Percentiles rank a stretch among this genome's conserved stretches.
These are phyloP conservation scores for Oreamnos americanus DNA, from an alignment of 2,113 vertebrate genomes.

Conservation along the genomic window DNA sequence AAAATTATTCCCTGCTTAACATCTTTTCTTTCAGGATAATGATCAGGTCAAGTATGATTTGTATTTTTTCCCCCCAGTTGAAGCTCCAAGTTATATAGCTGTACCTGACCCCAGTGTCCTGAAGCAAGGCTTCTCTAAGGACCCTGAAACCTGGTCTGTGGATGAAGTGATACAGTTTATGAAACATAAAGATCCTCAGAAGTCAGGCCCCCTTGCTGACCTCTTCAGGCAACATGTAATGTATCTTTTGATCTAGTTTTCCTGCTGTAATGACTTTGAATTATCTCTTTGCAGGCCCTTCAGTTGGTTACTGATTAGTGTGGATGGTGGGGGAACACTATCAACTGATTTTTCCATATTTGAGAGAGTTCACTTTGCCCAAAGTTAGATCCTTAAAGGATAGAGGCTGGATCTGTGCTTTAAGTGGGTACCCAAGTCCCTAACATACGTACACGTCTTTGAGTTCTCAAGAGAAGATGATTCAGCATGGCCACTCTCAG, in stretches of 20 bases:
- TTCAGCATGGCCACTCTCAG: background rate
- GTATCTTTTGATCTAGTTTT: conserved; percentile 68
- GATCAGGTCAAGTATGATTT: conserved; percentile 64
- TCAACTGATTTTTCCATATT: conserved; percentile 33
- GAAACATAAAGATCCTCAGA: conserved; percentile 90
- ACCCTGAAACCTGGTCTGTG: conserved; percentile 93
- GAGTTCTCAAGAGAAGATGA: conserved; percentile 14
- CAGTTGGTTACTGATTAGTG: conserved; percentile 23
- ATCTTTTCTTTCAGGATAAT: conserved; percentile 61
- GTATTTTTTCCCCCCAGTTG: conserved; percentile 56
- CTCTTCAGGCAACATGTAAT: conserved; percentile 95
- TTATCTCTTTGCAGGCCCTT: conserved; percentile 35
- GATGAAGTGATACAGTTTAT: conserved; percentile 97
- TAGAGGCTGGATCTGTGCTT: conserved; percentile 28
- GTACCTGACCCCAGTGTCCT: conserved; percentile 86
- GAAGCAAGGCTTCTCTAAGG: conserved; percentile 82
- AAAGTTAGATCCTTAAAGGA: background rate
- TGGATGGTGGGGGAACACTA: conserved; percentile 29
- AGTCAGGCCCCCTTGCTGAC: conserved; percentile 91
- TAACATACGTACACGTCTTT: background rate
- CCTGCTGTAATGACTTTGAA: conserved; percentile 44
- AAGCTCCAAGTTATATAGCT: conserved; percentile 92
- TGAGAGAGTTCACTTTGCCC: conserved; percentile 23
- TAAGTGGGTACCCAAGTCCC: conserved; percentile 8
- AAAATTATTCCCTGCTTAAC: conserved; percentile 34